Evolutionary conservation across 2,797 vertebrate genomes (phyloP), one percentile per base, ranked within the genome.

Genomic region (Synaphobranchus kaupii): DNA sequence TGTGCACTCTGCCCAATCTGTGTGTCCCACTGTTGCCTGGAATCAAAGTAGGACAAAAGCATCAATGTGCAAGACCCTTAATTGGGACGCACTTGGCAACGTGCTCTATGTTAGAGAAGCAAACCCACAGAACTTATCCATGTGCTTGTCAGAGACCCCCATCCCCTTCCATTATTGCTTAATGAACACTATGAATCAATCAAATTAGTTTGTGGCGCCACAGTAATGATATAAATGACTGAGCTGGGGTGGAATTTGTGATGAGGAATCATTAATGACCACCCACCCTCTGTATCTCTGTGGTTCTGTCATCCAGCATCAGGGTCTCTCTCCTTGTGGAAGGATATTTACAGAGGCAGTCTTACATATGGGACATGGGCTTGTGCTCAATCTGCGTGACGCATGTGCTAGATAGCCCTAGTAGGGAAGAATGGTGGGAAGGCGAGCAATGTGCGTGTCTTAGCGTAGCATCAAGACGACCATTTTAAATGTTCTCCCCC

Each of bases 81-180:
- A 63, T 52, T 84, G 82, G 82, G 82, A 56, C 28, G n/a, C 82
- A 58, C n/a, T 84, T 82, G 86, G 52, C 78, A 31, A 47, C 7
- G 13, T 22, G 76, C 44, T 80, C 39, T 47, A 44, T 80, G 76
- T 48, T 48, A 20, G 44, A 25, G 76, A 47, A 80, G 25, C 44
- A 48, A 80, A 80, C 76, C 22, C 0, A 9, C 54, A 60, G 5
- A 17, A 60, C 25, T 9, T 56, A 66, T 66, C 56, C 17, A 17
- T 52, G 58, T 47, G 22, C 60, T 28, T 25, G 34, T 25, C 44
- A 63, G 58, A 66, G 10, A 66, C 52, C 56, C 10, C 85, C 22
- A n/a, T n/a, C 56, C 54, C 12, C 6, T 31, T 82, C 25, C 68
- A 50, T n/a, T 47, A 66, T 7, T 28, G n/a, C 39, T 48, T 82